These are phyloP conservation scores for Tapera naevia DNA, from an alignment of 2,797 vertebrate species.

Conservation along the genomic window DNA sequence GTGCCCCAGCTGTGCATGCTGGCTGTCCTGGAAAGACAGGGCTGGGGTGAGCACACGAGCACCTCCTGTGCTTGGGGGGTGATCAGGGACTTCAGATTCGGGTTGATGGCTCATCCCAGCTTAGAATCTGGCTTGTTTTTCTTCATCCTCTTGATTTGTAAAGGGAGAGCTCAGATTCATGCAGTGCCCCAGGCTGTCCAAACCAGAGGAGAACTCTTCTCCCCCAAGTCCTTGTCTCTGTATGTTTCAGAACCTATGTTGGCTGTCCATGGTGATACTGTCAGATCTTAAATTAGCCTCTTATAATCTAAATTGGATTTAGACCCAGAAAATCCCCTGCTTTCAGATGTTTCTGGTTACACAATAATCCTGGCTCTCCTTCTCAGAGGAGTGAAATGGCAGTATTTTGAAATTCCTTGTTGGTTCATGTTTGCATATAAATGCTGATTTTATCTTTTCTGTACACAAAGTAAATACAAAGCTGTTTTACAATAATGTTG, in stretches of 20 bases:
- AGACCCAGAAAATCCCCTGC: conserved; percentile 59
- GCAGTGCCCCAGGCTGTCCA: background rate
- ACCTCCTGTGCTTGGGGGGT: fast-evolving
- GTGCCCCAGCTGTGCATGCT: background rate
- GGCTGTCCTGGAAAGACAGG: background rate
- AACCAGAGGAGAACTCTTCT: background rate
- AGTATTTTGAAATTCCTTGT: conserved; percentile 71
- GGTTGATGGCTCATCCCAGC: background rate
- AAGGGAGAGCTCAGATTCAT: background rate
- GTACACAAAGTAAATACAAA: conserved; percentile 72
- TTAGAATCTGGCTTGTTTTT: background rate
- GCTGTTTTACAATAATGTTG: conserved; percentile 65
- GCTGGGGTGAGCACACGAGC: background rate
- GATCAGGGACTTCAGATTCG: background rate
- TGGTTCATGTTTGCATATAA: conserved; percentile 73
- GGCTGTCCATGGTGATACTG: conserved; percentile 50
- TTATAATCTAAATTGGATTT: conserved; percentile 68
- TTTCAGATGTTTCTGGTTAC: conserved; percentile 67
- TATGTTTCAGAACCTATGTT: conserved; percentile 29
- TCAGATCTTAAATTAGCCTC: conserved; percentile 51
- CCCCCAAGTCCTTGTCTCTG: background rate
- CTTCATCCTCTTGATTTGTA: background rate
- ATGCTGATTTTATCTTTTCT: conserved; percentile 73
- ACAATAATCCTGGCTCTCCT: conserved; percentile 69
- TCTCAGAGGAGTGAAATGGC: conserved; percentile 55